Evolutionary conservation across 2,797 vertebrate genomes (phyloP), one percentile per base, ranked within the genome.

Genomic region (Cynopterus sphinx): DNA sequence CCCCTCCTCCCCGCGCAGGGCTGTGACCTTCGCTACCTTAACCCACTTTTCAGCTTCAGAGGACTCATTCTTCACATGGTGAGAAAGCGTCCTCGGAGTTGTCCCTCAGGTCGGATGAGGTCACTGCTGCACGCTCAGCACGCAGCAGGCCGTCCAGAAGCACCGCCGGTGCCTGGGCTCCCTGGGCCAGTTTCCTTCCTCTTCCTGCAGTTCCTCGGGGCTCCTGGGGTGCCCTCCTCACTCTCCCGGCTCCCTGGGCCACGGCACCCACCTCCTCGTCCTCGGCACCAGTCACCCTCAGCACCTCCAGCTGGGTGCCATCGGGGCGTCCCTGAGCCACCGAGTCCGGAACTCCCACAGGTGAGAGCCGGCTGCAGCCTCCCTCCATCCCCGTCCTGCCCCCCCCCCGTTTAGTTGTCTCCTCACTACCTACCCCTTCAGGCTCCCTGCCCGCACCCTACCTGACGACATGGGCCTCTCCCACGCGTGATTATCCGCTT

Each of bases 81-180:
- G 21, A 8, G 19, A 9, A 65, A 46, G n/a, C 33, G 9, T 8
- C 2, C 68, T 67, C 17, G 1, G 49, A 41, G 71, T 2, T 11
- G 16, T 11, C 22, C 15, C 24, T 6, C 6, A 13, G 74, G 59
- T 21, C 10, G 5, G 4, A 3, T 0, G 51, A 31, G 78, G 16
- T 22, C 12, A 0, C 5, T 0, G 8, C 31, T 2, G n/a, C 13
- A 3, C 13, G 13, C 22, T 33, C 9, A 13, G 85, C 8, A 1
- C 1, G 17, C 17, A 31, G 43, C 24, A 33, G n/a, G 68, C 49
- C 24, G 59, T 33, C 53, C 61, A 3, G 1, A 4, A 13, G 9
- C 41, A 41, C 6, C 0, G 7, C 57, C 12, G 9, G 26, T 5
- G 9, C 7, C 59, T 46, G 16, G 49, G 43, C 31, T 51, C 21